These are phyloP conservation scores for Podocnemis expansa DNA, from an alignment of 2,113 vertebrate genomes.

Conservation along the genomic window DNA sequence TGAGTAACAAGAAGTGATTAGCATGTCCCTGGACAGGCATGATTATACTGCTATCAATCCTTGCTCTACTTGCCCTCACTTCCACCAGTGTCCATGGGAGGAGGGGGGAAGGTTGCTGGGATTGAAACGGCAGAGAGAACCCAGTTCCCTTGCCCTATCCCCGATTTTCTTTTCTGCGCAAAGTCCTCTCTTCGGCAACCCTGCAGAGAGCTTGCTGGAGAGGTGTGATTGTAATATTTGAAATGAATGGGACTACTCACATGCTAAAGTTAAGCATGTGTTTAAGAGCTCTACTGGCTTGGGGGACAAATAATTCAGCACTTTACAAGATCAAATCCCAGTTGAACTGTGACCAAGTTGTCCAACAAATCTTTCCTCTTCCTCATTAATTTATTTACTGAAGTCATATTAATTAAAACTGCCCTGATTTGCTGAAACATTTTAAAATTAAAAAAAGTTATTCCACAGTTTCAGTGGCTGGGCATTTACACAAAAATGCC, in stretches of 20 bases:
- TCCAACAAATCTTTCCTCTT: neutral
- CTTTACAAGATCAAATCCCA: neutral
- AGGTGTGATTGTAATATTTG: neutral
- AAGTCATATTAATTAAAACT: neutral
- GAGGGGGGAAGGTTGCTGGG: neutral
- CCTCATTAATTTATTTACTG: neutral
- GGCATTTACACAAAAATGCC: neutral
- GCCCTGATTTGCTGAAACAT: neutral
- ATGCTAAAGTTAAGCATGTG: neutral
- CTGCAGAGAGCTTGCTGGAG: neutral
- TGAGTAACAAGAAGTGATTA: neutral
- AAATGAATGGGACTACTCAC: neutral
- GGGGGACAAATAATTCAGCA: neutral
- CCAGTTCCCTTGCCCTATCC: neutral
- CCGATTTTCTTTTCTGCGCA: neutral
- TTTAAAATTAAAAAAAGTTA: neutral
- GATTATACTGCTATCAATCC: neutral
- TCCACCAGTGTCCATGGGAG: neutral
- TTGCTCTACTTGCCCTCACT: neutral
- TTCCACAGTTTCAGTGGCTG: neutral
- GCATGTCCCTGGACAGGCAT: neutral
- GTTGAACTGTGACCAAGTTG: neutral
- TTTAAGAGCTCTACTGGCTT: neutral
- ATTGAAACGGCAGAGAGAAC: neutral
- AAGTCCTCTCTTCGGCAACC: neutral